A percentile compares a stretch with the other conserved stretches of the same genome.
Conservation (phyloP, 2,797 vertebrate genomes). For the Cottoperca gobio region DNA sequence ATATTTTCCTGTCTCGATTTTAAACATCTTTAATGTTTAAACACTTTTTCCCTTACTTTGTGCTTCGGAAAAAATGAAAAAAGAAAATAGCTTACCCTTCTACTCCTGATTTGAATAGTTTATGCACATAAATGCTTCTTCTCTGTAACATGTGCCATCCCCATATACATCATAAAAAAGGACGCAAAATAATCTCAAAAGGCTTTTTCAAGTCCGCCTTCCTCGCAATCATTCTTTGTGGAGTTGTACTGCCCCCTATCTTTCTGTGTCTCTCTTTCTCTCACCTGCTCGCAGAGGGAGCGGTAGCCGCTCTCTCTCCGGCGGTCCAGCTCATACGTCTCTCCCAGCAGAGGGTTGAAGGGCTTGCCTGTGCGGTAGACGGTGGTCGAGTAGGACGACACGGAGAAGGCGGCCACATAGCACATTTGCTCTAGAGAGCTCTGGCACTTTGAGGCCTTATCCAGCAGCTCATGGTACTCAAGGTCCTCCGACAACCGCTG, state of each 20-base stretch:
- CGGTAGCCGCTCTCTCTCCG: constrained; percentile 93
- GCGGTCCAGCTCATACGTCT: constrained; percentile 96
- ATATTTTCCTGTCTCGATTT: background rate
- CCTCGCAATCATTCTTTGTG: background rate
- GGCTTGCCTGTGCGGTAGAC: constrained; percentile 97
- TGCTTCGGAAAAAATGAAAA: background rate
- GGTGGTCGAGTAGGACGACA: constrained; percentile 97
- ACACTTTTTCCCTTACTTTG: background rate
- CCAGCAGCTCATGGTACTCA: constrained; percentile 95
- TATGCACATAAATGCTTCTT: background rate
- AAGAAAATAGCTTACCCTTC: background rate
- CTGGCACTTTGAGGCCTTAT: constrained; percentile 90
- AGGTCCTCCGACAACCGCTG: constrained; percentile 96
- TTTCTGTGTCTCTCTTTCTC: background rate
- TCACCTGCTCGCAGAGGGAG: constrained; percentile 95
- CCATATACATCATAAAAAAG: background rate
- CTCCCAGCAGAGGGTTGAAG: constrained; percentile 96
- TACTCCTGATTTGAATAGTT: background rate
- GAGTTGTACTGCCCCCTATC: constrained; percentile 12
- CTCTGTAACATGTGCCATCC: background rate
- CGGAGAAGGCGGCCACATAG: constrained; percentile 95
- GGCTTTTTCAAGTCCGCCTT: constrained; percentile 7
- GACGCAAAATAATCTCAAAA: background rate
- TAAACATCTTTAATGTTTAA: no score
- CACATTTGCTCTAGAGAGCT: constrained; percentile 95